Evolutionary conservation across 2,113 vertebrate species (phyloP).

Genomic region (Corynorhinus townsendii): DNA sequence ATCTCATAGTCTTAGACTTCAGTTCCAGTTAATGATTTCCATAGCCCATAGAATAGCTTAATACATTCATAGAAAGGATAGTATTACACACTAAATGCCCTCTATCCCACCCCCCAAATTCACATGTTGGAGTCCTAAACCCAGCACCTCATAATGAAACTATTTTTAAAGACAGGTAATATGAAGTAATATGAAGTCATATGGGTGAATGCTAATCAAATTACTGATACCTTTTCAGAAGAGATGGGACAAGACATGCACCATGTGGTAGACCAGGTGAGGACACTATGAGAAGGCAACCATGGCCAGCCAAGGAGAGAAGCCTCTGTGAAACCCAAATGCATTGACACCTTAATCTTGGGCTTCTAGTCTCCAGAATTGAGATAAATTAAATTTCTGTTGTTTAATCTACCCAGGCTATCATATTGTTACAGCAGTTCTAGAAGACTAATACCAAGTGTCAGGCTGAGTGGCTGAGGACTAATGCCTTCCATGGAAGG

Average conservation of each 20-base stretch:
- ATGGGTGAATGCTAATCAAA: background rate
- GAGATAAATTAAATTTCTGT: background rate
- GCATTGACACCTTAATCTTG: background rate
- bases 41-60: background rate
- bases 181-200: background rate
- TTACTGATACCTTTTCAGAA: background rate
- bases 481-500: background rate
- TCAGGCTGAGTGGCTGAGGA: background rate
- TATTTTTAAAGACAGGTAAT: background rate
- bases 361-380: background rate
- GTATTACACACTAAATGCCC: background rate
- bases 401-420: background rate
- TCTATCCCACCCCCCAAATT: background rate
- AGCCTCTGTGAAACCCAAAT: background rate
- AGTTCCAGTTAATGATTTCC: background rate
- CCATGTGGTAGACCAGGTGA: background rate
- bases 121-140: background rate
- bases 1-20: background rate
- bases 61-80: background rate
- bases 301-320: background rate
- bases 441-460: background rate
- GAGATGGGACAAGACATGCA: too few species aligned
- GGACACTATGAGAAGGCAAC: background rate
- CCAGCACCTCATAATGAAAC: background rate
- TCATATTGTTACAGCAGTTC: background rate